phyloP scores from a whole-genome alignment of 2,888 invertebrate species.

The Graphium colonna region DNA sequence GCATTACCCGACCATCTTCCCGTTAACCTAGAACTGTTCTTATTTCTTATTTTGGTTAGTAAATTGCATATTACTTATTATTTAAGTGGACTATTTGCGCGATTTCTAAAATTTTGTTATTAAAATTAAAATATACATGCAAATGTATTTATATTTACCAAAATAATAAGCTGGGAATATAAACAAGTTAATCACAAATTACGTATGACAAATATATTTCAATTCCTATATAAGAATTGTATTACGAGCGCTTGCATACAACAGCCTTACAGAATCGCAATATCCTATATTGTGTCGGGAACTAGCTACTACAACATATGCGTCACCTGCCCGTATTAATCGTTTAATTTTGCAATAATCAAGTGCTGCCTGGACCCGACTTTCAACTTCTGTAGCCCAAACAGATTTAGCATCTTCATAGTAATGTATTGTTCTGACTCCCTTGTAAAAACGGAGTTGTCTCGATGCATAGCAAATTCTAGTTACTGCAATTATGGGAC shows the following conservation, averaged over 20 bases:
- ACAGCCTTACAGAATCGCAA: constrained; percentile 60
- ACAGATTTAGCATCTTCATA: constrained; percentile 53
- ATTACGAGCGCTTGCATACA: constrained; percentile 64
- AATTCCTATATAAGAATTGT: constrained; percentile 26
- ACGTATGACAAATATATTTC: too few relatives aligned
- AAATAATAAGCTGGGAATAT: too few relatives aligned
- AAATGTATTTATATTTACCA: too few relatives aligned
- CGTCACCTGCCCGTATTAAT: constrained; percentile 59
- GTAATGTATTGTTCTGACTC: constrained; percentile 76
- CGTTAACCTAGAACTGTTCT: too few relatives aligned
- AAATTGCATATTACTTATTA: too few relatives aligned
- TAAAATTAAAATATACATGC: too few relatives aligned
- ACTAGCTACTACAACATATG: constrained; percentile 62
- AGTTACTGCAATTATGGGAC: constrained; percentile 88
- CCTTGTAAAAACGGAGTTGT: constrained; percentile 77
- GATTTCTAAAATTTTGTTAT: too few relatives aligned
- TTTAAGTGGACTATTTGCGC: too few relatives aligned
- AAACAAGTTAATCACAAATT: too few relatives aligned
- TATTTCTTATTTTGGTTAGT: too few relatives aligned
- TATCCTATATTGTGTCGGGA: constrained; percentile 65
- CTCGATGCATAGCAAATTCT: constrained; percentile 84
- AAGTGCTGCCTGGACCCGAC: constrained; percentile 58
- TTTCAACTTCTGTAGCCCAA: constrained; percentile 61
- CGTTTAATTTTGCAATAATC: constrained; percentile 71
- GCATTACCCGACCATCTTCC: too few relatives aligned